Evolutionary conservation across 92 coral and sea anemone genomes (phyloP).

Genomic region (Anthopleura xanthogrammica): DNA sequence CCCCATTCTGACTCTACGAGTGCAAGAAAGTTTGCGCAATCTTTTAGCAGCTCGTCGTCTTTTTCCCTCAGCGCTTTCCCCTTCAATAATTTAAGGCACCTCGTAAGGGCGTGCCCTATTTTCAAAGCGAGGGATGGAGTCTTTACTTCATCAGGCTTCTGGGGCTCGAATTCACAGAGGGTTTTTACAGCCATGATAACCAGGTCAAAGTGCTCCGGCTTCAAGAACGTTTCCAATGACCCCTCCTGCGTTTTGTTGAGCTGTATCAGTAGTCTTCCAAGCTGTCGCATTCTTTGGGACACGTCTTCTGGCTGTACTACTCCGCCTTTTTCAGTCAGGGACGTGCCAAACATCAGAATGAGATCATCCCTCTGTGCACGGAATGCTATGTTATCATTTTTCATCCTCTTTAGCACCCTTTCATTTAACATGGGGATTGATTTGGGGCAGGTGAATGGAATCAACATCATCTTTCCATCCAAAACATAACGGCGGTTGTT

Average conservation of each 20-base stretch:
- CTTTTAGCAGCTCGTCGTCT: conserved; percentile 13
- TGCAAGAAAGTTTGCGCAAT: conserved; percentile 28
- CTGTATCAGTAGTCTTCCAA: neutral
- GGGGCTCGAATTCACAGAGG: neutral
- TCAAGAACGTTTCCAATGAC: neutral
- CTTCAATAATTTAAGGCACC: conserved; percentile 22
- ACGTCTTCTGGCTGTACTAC: neutral
- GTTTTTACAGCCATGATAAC: neutral
- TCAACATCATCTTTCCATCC: neutral
- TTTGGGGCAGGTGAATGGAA: conserved; percentile 16
- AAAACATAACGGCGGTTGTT: neutral
- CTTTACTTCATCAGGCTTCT: conserved; percentile 11
- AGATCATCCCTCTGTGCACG: neutral
- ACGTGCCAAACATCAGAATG: neutral
- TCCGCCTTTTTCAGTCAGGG: neutral
- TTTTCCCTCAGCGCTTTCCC: conserved; percentile 47
- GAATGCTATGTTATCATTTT: neutral
- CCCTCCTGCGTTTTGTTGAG: neutral
- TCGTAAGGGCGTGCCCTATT: conserved; percentile 27
- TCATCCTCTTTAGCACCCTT: neutral
- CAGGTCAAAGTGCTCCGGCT: neutral
- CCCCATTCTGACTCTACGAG: conserved; percentile 31
- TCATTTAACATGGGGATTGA: neutral
- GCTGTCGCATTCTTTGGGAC: neutral
- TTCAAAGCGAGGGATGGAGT: conserved; percentile 26